phyloP scores from a whole-genome alignment of 1,140 invertebrate genomes.

The Paracyclopina nana region DNA sequence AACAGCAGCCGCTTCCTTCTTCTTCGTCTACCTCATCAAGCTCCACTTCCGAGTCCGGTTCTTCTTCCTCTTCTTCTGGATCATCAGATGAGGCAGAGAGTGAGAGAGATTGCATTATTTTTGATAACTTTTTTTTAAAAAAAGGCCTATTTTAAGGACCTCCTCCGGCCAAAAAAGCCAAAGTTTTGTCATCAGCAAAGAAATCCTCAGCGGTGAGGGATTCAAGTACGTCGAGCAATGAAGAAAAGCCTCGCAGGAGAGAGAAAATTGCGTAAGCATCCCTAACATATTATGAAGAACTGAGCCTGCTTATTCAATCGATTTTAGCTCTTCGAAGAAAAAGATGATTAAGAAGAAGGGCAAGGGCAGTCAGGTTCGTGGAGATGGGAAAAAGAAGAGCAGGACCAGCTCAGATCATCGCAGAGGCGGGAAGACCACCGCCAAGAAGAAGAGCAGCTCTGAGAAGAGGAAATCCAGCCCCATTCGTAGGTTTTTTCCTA shows the following conservation, averaged over 20 bases:
- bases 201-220: neutral
- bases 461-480: neutral
- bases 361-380: too few relatives aligned
- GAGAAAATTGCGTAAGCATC: too few relatives aligned
- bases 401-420: neutral
- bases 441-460: neutral
- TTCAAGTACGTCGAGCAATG: neutral
- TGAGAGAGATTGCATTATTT: neutral
- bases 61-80: slow-evolving; percentile 14
- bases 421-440: neutral
- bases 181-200: neutral
- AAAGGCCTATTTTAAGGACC: neutral
- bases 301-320: too few relatives aligned
- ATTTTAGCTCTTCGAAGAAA: too few relatives aligned
- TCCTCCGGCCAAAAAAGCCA: neutral
- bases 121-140: neutral
- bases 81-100: too few relatives aligned
- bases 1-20: slow-evolving; percentile 35
- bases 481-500: neutral
- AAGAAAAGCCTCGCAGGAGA: too few relatives aligned
- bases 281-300: too few relatives aligned
- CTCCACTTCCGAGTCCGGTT: slow-evolving; percentile 17
- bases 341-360: too few relatives aligned
- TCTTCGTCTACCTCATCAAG: slow-evolving; percentile 13
- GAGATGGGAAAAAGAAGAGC: too few relatives aligned